phyloP scores from a whole-genome alignment of 92 coral and sea anemone genomes.

The Epizoanthus scotinus region DNA sequence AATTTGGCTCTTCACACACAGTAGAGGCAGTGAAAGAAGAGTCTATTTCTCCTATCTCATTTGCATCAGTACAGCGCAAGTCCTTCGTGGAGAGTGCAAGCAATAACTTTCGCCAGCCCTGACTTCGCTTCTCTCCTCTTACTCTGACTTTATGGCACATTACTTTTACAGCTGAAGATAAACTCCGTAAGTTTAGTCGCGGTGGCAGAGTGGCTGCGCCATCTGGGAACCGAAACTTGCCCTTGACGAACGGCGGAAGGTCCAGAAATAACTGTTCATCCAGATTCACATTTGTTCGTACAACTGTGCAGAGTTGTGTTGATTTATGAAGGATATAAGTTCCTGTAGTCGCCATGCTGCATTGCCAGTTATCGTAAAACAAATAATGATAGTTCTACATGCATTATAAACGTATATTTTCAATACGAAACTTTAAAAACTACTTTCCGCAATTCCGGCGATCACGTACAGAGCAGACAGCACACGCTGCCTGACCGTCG shows the following conservation, averaged over 20 bases:
- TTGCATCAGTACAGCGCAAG: constrained; percentile 7
- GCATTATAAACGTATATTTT: no score
- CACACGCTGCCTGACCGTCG: neutral
- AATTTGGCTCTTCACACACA: neutral
- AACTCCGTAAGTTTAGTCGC: constrained; percentile 70
- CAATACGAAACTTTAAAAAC: no score
- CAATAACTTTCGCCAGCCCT: constrained; percentile 52
- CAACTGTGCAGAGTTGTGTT: constrained; percentile 89
- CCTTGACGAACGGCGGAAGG: constrained; percentile 62
- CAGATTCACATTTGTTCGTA: constrained; percentile 82
- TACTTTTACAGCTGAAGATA: constrained; percentile 72
- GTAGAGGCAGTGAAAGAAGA: constrained; percentile 2
- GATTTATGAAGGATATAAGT: constrained; percentile 93
- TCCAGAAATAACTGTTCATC: constrained; percentile 63
- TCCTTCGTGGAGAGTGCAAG: neutral
- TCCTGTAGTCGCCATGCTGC: constrained; percentile 92
- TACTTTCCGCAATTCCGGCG: no score
- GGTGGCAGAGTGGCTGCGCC: constrained; percentile 78
- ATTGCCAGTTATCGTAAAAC: neutral
- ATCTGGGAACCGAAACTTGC: constrained; percentile 71
- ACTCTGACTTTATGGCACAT: constrained; percentile 77
- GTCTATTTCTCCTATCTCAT: neutral
- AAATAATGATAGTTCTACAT: neutral
- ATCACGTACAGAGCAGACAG: neutral
- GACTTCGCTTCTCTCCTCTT: constrained; percentile 48